These are phyloP conservation scores for Cydia splendana DNA, from an alignment of 1,140 invertebrate species.

Conservation along the genomic window DNA sequence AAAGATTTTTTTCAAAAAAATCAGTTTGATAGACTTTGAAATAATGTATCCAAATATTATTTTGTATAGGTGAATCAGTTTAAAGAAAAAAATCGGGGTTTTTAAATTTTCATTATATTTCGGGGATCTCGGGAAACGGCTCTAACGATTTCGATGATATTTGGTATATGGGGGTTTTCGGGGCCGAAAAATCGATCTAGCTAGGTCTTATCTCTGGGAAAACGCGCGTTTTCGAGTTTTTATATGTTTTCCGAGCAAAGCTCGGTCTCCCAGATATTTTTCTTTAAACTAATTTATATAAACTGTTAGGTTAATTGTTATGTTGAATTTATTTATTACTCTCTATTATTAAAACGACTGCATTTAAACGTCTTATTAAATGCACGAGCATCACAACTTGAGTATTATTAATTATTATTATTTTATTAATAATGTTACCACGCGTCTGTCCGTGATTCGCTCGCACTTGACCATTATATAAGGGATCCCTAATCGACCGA, in stretches of 20 bases:
- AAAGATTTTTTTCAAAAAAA: background rate
- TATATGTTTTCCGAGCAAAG: too few relatives aligned
- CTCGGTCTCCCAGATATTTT: background rate
- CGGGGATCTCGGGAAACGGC: too few relatives aligned
- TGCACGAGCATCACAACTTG: conserved; percentile 16
- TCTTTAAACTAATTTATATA: background rate
- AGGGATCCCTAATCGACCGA: background rate
- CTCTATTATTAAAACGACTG: conserved; percentile 1
- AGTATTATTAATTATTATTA: conserved; percentile 17
- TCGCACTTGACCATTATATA: background rate
- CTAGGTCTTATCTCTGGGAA: too few relatives aligned
- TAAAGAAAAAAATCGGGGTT: conserved; percentile 1
- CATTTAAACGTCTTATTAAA: background rate
- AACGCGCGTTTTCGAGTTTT: too few relatives aligned
- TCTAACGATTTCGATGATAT: too few relatives aligned
- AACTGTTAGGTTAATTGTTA: background rate
- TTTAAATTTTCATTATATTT: background rate
- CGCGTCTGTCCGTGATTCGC: background rate
- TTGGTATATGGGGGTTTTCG: too few relatives aligned
- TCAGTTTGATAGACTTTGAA: background rate
- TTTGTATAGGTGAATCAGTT: background rate
- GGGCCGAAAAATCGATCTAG: too few relatives aligned
- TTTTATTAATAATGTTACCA: background rate
- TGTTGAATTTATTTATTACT: conserved; percentile 15
- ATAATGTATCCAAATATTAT: conserved; percentile 15